Base-by-base conservation (phyloP, 1,140 invertebrate genomes). In the Drosophila pandora region DNA sequence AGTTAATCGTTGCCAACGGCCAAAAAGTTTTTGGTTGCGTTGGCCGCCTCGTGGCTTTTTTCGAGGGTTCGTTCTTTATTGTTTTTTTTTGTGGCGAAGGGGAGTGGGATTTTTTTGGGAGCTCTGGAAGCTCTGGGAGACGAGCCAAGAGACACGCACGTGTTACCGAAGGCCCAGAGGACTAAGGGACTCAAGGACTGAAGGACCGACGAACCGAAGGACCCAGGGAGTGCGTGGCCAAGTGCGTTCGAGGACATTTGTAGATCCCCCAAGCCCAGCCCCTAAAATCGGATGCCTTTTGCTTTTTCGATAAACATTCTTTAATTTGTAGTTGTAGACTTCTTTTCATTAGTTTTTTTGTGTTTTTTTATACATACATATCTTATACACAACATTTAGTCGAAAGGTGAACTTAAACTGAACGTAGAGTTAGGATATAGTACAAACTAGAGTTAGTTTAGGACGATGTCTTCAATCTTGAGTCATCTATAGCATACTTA, bases 271-370 rank as follows among this genome's bases (percentile, higher is more conserved):
- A 98, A 98, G 41, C 41, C 41, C 41, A 43, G 41, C 13, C 41
- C 41, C 41, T 21, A 21, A 43, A 43, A 21, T 13, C 8, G n/a
- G 1, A 41, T 41, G 39, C 39, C 13, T 41, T 5, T 4, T 13
- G 39, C 39, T 43, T 93, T 99, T 98, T 94, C 99, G 98, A 93
- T 99, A 97, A 92, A 99, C 98, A 93, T 98, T 53, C 17, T 53
- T 53, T 53, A 53, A 53, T 53, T 37, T 53, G 13, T 30, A 21
- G 41, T 12, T 17, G 41, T 43, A 37, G 34, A 37, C 0, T 8
- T 32, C 32, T 4, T 41, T 41, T n/a, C n/a, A 5, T 52, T 32
- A 17, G 25, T 34, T 22, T 53, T 30, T 2, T 8, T 10, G 1
- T 43, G 21, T 21, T 3, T 7, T 22, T 71, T 59, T 60, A 52